Conservation (phyloP, 2,888 invertebrate species). For the Idaea straminata region DNA sequence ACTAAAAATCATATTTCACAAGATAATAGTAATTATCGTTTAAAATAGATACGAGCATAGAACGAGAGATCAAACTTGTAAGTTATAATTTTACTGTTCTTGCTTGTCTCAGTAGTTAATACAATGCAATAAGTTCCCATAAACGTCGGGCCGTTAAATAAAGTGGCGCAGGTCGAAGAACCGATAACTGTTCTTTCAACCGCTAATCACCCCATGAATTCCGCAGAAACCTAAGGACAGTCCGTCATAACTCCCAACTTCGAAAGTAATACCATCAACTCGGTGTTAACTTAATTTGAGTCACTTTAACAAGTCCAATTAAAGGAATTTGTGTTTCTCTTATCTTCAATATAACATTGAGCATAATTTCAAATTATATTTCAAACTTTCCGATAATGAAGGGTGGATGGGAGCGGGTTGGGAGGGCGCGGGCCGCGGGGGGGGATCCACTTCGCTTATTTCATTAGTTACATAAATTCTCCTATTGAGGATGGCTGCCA, state of each 20-base stretch:
- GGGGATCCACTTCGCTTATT: conserved; percentile 76
- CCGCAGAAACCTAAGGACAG: conserved; percentile 59
- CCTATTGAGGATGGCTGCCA: conserved; percentile 79
- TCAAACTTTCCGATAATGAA: conserved; percentile 81
- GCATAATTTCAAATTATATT: conserved; percentile 81
- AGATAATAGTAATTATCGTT: conserved; percentile 5
- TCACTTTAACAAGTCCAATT: conserved; percentile 81
- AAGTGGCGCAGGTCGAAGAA: conserved; percentile 49
- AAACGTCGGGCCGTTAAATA: conserved; percentile 54
- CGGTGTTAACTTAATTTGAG: conserved; percentile 81
- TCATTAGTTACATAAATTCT: conserved; percentile 81
- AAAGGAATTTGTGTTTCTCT: conserved; percentile 81
- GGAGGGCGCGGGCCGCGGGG: conserved; percentile 47
- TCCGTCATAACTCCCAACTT: conserved; percentile 77
- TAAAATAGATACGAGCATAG: background rate
- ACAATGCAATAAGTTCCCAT: conserved; percentile 54
- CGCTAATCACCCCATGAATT: conserved; percentile 67
- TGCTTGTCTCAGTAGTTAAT: conserved; percentile 22
- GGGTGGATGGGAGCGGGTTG: conserved; percentile 68
- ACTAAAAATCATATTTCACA: background rate
- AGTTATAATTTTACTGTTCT: conserved; percentile 1
- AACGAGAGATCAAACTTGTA: conserved; percentile 1
- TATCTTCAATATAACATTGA: conserved; percentile 81
- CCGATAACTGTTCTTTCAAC: conserved; percentile 67
- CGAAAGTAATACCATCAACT: conserved; percentile 80